Evolutionary conservation across 2,113 vertebrate genomes (phyloP).

Genomic region (Albula glossodonta): DNA sequence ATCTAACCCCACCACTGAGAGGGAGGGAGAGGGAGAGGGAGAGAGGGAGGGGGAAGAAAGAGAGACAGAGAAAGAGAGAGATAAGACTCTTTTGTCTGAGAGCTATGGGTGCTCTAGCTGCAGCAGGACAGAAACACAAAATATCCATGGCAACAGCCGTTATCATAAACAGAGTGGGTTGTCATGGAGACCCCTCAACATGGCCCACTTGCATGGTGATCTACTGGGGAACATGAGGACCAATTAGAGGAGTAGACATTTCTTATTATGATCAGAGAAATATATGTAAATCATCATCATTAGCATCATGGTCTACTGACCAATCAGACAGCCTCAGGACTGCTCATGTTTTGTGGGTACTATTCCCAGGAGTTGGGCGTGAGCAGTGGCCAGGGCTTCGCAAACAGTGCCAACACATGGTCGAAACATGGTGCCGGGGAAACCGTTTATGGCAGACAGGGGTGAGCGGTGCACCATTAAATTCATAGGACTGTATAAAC

Average conservation of each 20-base stretch:
- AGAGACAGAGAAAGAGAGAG: not conserved
- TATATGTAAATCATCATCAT: not conserved
- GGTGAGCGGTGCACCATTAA: too few relatives aligned
- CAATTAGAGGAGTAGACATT: not conserved
- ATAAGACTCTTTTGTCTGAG: not conserved
- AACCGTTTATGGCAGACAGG: too few relatives aligned
- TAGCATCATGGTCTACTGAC: too few relatives aligned
- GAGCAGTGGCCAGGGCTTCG: too few relatives aligned
- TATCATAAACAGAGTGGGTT: not conserved
- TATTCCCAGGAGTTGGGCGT: too few relatives aligned
- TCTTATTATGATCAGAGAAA: not conserved
- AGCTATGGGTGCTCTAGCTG: not conserved
- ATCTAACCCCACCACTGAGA: slow-evolving; percentile 91
- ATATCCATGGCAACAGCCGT: not conserved
- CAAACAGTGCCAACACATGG: too few relatives aligned
- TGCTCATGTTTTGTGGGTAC: too few relatives aligned
- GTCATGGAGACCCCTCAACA: not conserved
- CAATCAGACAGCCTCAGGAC: too few relatives aligned
- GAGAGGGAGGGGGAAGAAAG: not conserved
- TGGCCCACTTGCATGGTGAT: not conserved
- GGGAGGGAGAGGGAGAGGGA: not conserved
- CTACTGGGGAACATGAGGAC: not conserved
- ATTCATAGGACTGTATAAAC: too few relatives aligned
- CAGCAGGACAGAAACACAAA: not conserved
- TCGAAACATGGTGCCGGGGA: too few relatives aligned